These are phyloP conservation scores for Ciconia maguari DNA, from an alignment of 2,113 vertebrate genomes.

Conservation along the genomic window DNA sequence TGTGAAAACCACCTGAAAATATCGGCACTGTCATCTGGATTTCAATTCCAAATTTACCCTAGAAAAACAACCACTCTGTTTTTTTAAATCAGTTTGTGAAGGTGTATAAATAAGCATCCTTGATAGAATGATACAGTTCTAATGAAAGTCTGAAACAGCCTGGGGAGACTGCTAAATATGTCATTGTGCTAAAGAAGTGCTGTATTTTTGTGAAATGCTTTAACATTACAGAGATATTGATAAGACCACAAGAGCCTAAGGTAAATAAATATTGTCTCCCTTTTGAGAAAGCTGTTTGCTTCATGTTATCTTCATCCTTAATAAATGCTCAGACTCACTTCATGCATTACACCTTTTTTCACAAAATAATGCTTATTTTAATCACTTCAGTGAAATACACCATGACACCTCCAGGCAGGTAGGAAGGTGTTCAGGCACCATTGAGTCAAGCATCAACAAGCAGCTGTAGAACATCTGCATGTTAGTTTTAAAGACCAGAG, in stretches of 20 bases:
- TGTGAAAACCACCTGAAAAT: neutral
- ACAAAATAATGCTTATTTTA: conserved; percentile 16
- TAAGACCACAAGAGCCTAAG: neutral
- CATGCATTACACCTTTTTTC: neutral
- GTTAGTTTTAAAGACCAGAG: neutral
- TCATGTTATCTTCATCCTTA: neutral
- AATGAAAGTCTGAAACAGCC: neutral
- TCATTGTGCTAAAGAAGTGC: neutral
- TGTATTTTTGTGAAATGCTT: neutral
- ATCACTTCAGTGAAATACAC: neutral
- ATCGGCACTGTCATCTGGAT: neutral
- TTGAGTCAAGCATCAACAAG: neutral
- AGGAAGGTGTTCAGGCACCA: neutral
- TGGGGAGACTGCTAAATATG: neutral
- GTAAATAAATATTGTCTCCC: neutral
- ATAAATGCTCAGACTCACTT: neutral
- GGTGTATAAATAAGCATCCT: neutral
- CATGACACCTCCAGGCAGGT: neutral
- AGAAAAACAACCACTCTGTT: neutral
- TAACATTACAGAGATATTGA: neutral
- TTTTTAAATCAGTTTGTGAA: neutral
- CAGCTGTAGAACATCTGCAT: neutral
- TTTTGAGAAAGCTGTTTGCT: neutral
- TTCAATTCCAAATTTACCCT: neutral
- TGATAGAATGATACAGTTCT: neutral